phyloP scores from a whole-genome alignment of 1,140 invertebrate species.

The Ostrea edulis region DNA sequence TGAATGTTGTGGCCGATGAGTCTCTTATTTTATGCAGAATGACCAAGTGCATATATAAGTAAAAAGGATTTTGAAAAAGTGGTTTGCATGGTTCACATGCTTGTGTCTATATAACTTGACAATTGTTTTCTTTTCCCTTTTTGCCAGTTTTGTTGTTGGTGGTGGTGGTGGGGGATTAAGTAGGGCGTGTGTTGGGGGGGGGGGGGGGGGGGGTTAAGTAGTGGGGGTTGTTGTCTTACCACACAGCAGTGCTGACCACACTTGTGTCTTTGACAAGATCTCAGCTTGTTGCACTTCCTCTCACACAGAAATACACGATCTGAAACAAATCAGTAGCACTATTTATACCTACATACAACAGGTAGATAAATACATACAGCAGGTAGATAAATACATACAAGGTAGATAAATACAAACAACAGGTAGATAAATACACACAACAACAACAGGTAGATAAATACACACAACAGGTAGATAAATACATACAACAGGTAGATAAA shows the following conservation, averaged over 20 bases:
- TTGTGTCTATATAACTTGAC: too few relatives aligned
- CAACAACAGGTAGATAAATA: background rate
- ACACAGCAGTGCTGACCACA: slow-evolving; percentile 90
- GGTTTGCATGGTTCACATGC: too few relatives aligned
- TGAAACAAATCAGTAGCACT: background rate
- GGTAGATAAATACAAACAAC: background rate
- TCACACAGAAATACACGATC: slow-evolving; percentile 85
- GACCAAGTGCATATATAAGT: too few relatives aligned
- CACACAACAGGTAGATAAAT: background rate
- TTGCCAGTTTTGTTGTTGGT: background rate
- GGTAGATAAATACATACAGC: background rate
- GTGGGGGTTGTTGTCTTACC: slow-evolving; percentile 61
- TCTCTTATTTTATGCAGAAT: too few relatives aligned
- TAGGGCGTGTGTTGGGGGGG: background rate
- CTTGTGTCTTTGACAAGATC: slow-evolving; percentile 92
- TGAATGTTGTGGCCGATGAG: too few relatives aligned
- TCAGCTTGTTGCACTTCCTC: slow-evolving; percentile 92
- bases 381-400: background rate
- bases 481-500: too few relatives aligned
- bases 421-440: background rate
- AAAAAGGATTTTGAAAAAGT: too few relatives aligned
- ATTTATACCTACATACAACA: background rate
- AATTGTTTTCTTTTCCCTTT: too few relatives aligned
- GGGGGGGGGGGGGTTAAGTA: too few relatives aligned
- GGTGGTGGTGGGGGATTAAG: too few relatives aligned